Base-by-base conservation (phyloP, 2,888 invertebrate genomes). In the Sarcophaga subvicina region DNA sequence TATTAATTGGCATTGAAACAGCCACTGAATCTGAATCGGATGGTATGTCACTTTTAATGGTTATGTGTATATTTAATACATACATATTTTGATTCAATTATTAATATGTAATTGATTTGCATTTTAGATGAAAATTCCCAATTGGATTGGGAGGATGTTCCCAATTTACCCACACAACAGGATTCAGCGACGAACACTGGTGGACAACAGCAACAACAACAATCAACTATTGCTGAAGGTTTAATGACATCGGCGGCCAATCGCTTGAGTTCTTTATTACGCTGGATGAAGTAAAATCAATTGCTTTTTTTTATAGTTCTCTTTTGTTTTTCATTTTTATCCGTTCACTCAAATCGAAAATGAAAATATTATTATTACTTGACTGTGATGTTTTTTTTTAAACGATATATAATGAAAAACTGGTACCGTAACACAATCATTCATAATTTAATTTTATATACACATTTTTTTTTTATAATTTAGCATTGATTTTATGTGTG, bases 231-330 rank as follows among this genome's bases (percentile, higher is more conserved):
- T 88, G 96, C 96, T 63, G 96, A 96, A 47, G 96, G 97, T 77
- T 94, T 97, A 27, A 96, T 97, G 90, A 96, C 96, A 82, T 97
- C 97, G 90, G 97, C 97, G 45, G 97, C 97, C 77, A 97, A 97
- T 82, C 96, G 97, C 88, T 94, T 98, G 89, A 96, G 96, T 67
- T 97, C 97, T 81, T 95, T 98, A 91, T 97, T 97, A 96, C 95
- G 96, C 79, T 92, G 93, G 93, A 92, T 91, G 37, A 93, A 92
- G 89, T 92, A 89, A 89, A 88, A 63, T 79, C 59, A 64, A 45
- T 64, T 70, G 27, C 11, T 64, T 20, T 79, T 49, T 62, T 3
- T 78, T 78, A 14, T 14, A 54, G 54, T 14, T 69, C 25, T 47
- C 60, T 54, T 37, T 71, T 67, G 11, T 72, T 76, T 66, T 76